These are phyloP conservation scores for Emberiza fucata DNA, from an alignment of 2,113 vertebrate species.

Conservation along the genomic window DNA sequence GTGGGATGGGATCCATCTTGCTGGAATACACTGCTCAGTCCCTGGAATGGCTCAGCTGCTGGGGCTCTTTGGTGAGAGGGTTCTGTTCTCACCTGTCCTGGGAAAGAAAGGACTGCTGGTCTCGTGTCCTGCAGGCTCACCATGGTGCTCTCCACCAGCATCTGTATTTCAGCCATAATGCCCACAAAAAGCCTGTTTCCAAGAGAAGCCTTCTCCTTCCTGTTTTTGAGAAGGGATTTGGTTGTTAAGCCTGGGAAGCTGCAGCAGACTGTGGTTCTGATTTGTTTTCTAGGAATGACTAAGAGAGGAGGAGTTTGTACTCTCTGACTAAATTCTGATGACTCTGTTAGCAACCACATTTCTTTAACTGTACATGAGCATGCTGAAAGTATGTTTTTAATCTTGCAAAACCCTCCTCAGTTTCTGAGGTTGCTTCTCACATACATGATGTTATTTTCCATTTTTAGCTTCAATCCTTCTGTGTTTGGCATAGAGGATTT, in stretches of 20 bases:
- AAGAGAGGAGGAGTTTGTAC: conserved; percentile 24
- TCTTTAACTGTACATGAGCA: conserved; percentile 8
- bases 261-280: neutral
- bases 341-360: neutral
- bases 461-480: neutral
- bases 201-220: conserved; percentile 4
- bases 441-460: conserved; percentile 5
- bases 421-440: neutral
- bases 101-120: neutral
- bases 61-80: neutral
- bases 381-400: conserved; percentile 5
- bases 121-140: rapidly evolving
- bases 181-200: neutral
- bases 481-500: neutral
- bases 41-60: neutral
- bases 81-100: neutral
- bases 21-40: rapidly evolving
- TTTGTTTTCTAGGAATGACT: conserved; percentile 62
- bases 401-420: neutral
- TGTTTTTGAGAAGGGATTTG: conserved; percentile 9
- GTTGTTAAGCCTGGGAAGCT: neutral
- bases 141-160: neutral
- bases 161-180: neutral
- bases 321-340: neutral
- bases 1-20: neutral